Base-by-base conservation (phyloP, 2,113 vertebrate species). In the Sinosuthora webbiana region DNA sequence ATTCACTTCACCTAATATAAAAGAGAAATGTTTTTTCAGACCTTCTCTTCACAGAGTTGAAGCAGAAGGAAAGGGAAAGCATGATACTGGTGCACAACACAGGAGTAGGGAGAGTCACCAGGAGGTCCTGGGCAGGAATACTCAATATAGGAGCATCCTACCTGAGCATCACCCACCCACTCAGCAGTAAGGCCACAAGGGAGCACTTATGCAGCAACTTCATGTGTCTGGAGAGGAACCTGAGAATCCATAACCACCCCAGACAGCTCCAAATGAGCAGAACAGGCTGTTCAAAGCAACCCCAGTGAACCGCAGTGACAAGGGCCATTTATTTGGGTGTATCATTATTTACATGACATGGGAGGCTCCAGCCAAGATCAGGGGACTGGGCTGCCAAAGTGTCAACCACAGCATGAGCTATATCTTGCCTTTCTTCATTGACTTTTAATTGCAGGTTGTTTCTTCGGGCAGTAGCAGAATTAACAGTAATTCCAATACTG, bases 131-230 rank as follows among this genome's bases (percentile, higher is more conserved):
- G 19, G 18, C 44, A 23, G n/a, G 13, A 49, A 57, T 50, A 15
- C 7, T 71, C 20, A 30, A 1, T 0, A 3, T 2, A 86, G 49
- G n/a, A 83, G 3, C 1, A 2, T 10, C 27, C 28, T 6, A 19
- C 21, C 41, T 0, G 0, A 73, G 35, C 50, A 69, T 16, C 71
- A 44, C 35, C 21, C 0, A 0, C 31, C 18, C 0, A 1, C 41
- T 85, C 42, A 73, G n/a, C 35, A 33, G 10, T 25, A 31, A 30
- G 0, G 0, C 70, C 74, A 41, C 62, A 23, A 25, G 31, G 44
- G 52, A 94, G 44, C 62, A 37, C 41, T 82, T 56, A 24, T 0
- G 2, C 69, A 53, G 0, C 24, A 68, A 35, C 44, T 39, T 87
- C 15, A 1, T 13, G 27, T 3, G 27, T 37, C 30, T 79, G 44